These are phyloP conservation scores for Cervus canadensis DNA, from an alignment of 2,113 vertebrate genomes.

Conservation along the genomic window DNA sequence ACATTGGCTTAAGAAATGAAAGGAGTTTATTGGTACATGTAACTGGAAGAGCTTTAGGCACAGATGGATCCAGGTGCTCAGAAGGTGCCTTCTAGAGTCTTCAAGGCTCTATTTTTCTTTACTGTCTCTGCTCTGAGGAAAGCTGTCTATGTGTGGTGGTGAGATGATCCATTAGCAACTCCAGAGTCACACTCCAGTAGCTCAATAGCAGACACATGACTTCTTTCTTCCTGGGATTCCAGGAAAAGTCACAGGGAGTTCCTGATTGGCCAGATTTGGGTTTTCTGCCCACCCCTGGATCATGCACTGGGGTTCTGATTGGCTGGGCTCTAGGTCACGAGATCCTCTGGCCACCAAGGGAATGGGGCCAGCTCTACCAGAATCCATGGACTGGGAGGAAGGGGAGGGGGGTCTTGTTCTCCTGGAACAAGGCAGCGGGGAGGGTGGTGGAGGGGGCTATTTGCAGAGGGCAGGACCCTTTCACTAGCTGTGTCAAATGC, in stretches of 20 bases:
- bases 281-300: not conserved
- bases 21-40: not conserved
- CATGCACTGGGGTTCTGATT: not conserved
- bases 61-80: conserved; percentile 6
- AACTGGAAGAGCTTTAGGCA: not conserved
- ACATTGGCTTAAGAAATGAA: not conserved
- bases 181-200: not conserved
- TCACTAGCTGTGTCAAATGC: not conserved
- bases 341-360: not conserved
- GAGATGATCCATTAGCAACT: not conserved
- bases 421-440: fast-evolving
- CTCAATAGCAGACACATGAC: not conserved
- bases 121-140: not conserved
- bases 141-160: not conserved
- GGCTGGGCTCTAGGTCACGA: not conserved
- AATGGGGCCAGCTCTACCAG: not conserved
- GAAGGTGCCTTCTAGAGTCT: not conserved
- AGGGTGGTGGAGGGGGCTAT: not conserved
- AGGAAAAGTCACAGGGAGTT: not conserved
- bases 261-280: not conserved
- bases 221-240: not conserved
- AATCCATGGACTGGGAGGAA: not conserved
- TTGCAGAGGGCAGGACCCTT: not conserved
- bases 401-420: not conserved
- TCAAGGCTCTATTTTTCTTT: not conserved